Conservation (phyloP, 2,797 vertebrate species). For the Ciconia nigra region DNA sequence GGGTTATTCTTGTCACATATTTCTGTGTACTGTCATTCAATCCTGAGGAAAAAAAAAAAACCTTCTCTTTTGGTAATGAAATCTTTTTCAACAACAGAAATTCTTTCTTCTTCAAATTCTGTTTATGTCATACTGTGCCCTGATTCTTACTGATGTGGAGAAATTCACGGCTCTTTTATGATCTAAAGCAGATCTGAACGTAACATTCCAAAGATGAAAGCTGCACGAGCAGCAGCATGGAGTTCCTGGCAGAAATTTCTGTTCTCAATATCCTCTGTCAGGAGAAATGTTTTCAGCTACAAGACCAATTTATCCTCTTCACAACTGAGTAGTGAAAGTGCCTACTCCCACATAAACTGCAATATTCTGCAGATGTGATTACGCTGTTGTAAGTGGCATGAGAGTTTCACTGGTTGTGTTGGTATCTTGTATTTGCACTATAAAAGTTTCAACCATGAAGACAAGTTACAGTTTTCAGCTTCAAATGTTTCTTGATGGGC, state of each 20-base stretch:
- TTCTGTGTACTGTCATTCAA: background rate
- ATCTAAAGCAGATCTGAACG: constrained; percentile 31
- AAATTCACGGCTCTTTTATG: background rate
- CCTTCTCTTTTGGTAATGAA: background rate
- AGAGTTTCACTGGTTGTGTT: background rate
- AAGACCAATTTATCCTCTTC: background rate
- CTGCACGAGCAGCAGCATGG: background rate
- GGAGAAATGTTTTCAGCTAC: constrained; percentile 4
- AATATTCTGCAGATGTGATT: background rate
- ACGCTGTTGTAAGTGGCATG: background rate
- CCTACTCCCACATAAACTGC: background rate
- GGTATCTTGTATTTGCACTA: background rate
- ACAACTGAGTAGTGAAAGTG: background rate
- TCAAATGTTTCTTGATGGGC: background rate
- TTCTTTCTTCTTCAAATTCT: background rate
- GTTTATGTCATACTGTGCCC: background rate
- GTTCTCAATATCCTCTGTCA: constrained; percentile 15
- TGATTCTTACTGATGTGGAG: background rate
- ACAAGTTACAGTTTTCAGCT: background rate
- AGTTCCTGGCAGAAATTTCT: constrained; percentile 23
- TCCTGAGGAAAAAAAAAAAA: background rate
- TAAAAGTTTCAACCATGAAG: background rate
- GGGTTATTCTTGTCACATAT: background rate
- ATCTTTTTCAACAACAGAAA: background rate
- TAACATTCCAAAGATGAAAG: constrained; percentile 42